Evolutionary conservation across 1,140 invertebrate species (phyloP), one percentile per base, ranked within the genome.

Genomic region (Temnothorax nylanderi): DNA sequence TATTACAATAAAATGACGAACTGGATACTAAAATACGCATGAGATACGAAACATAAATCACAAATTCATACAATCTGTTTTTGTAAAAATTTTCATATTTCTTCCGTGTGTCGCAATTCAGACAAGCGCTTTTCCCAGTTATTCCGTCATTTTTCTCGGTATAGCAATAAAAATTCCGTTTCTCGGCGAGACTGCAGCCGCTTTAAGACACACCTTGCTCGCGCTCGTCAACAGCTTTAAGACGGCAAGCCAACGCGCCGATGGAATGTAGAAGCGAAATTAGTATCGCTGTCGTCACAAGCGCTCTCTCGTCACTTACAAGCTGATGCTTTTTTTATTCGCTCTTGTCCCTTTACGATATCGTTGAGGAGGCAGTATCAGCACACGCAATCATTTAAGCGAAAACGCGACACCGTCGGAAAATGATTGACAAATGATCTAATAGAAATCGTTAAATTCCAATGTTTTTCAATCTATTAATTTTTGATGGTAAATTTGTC

Each of bases 241-340:
- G 77, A 81, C 82, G 74, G 78, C 88, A 72, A 85, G 77, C 86
- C 85, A 89, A 87, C 76, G 71, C 64, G 87, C 60, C 81, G 85
- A 90, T 91, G 91, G 89, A 92, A 92, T 92, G 91, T 82, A 87
- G 87, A 88, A 84, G 88, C 89, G 91, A 91, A 93, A 93, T 93
- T 92, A 91, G 91, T 88, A 89, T 88, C 87, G 88, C 86, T 86
- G 89, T 87, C 86, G 78, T 85, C 75, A 82, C 77, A 78, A 85
- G 64, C 47, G 75, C 75, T 84, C 60, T 84, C 88, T 89, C 85
- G 72, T 51, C 72, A 41, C 84, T 90, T 77, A 90, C 88, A 64
- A 89, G 78, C 47, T 37, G 56, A 89, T 76, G 65, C 67, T 85
- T 80, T 87, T 69, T 65, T 64, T 26, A 26, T 26, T 69, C 32